Evolutionary conservation across 1,140 invertebrate genomes (phyloP), one percentile per base, ranked within the genome.

Genomic region (Wasmannia auropunctata): DNA sequence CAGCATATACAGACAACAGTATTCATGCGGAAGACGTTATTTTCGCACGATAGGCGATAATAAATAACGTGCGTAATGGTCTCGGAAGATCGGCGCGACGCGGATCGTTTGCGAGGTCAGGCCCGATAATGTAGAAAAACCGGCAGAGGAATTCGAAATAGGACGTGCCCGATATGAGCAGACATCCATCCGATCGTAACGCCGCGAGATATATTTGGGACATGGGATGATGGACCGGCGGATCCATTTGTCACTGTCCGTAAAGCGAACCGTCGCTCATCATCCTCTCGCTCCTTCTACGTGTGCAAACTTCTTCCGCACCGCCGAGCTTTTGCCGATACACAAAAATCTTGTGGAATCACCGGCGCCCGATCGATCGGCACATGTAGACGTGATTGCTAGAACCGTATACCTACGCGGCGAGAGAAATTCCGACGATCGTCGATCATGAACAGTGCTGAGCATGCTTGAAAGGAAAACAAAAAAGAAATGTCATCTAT

Each of bases 171-270:
- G 88, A 88, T 88, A 58, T 46, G 63, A 83, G 28, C 81, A 77
- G 75, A 81, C 85, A 86, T 88, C 87, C 85, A 77, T 88, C 58
- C 58, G 62, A 85, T 80, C 67, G 62, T 76, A 81, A 86, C 60
- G 63, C 56, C 63, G 22, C 43, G 51, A 72, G 86, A 88, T 89
- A 89, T 70, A 77, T 89, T 83, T 81, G 85, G 10, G 37, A 86
- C 69, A 31, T 11, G 69, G 46, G 65, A 63, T 83, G 85, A 67
- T 60, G 51, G 40, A 85, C 72, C 83, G 54, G 67, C 40, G 49
- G 34, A 72, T 88, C 88, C 88, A 91, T 91, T 91, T 91, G 83
- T 91, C 90, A 91, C 76, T 90, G 88, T 91, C 88, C 62, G 37
- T 43, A 40, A 49, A 85, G 80, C 60, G 72, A 89, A 58, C 79